Conservation (phyloP, 2,113 vertebrate species). For the Caracal caracal region DNA sequence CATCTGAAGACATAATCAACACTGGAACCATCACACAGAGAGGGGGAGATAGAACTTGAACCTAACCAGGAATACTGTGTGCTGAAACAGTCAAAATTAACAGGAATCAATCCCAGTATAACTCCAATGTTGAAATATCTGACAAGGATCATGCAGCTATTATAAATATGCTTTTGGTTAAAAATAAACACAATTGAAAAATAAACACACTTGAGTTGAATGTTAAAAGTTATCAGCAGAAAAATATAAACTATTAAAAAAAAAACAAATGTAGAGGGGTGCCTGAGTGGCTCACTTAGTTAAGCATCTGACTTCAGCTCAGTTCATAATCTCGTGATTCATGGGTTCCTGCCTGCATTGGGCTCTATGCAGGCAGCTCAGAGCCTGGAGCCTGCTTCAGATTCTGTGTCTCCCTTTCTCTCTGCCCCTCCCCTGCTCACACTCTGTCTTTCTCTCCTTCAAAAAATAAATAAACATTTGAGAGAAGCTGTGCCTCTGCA, state of each 20-base stretch:
- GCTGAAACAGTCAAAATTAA: background rate
- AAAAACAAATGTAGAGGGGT: background rate
- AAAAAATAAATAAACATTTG: no score
- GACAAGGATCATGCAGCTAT: background rate
- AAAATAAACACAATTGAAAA: background rate
- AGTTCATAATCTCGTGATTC: no score
- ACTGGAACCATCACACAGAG: background rate
- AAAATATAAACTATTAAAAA: background rate
- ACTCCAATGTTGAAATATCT: background rate
- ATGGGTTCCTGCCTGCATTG: no score
- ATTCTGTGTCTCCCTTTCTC: no score
- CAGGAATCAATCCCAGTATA: background rate
- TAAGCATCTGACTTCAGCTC: no score
- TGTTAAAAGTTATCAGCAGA: background rate
- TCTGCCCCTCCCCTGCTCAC: no score
- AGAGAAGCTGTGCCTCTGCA: no score
- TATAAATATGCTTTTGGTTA: background rate
- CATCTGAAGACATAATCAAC: conserved; percentile 15
- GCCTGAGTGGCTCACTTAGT: no score
- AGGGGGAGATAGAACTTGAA: background rate
- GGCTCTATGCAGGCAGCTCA: no score
- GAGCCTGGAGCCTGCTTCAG: no score
- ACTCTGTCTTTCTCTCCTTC: no score
- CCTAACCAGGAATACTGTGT: background rate
- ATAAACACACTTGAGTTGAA: background rate